Evolutionary conservation across 2,888 invertebrate genomes (phyloP).

Genomic region (Cyaniris semiargus): DNA sequence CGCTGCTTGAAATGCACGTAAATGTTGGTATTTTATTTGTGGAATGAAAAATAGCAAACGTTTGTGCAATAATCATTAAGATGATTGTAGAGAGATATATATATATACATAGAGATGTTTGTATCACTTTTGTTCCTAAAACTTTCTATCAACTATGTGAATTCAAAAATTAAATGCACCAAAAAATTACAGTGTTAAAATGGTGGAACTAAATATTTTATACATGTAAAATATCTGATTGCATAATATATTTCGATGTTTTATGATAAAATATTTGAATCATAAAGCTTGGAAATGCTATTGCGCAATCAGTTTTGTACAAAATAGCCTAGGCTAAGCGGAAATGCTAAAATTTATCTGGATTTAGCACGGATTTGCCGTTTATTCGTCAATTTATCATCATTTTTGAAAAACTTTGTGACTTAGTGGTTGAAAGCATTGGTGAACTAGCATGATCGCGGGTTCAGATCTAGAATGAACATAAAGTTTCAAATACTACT

Average conservation of each 20-base stretch:
- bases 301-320: not conserved
- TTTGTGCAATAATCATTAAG: not conserved
- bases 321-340: not conserved
- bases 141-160: not conserved
- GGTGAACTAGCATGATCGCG: too few relatives aligned
- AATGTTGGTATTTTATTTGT: not conserved
- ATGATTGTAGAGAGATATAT: too few relatives aligned
- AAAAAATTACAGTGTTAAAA: not conserved
- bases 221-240: not conserved
- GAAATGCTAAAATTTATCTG: constrained; percentile 14
- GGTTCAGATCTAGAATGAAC: too few relatives aligned
- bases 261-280: constrained; percentile 4
- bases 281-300: not conserved
- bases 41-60: not conserved
- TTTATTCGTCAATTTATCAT: not conserved
- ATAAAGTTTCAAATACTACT: too few relatives aligned
- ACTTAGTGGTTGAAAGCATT: too few relatives aligned
- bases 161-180: not conserved
- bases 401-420: not conserved
- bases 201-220: not conserved
- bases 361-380: not conserved
- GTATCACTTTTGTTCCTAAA: not conserved
- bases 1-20: not conserved
- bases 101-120: too few relatives aligned
- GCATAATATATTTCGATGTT: not conserved